Base-by-base conservation (phyloP, 35 echinoderm and acorn worm species). In the Hemicentrotus pulcherrimus region DNA sequence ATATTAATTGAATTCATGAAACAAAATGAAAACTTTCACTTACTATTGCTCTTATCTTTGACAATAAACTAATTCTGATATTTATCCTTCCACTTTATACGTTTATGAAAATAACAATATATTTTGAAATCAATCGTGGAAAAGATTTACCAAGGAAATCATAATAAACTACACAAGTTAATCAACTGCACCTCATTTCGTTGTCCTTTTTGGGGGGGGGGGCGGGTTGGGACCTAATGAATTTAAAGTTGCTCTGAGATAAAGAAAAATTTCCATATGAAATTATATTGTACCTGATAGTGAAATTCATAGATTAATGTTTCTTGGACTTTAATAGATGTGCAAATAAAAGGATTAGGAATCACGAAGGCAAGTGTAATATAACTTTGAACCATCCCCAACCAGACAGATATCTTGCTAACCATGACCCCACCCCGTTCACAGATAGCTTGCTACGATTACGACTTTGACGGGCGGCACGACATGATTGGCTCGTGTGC, bases 391-490 rank as follows among this genome's bases (percentile, higher is more conserved):
- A 78, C 24, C 19, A 78, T 28, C 65, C 28, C 65, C 22, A 78
- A 4, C 65, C 65, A 22, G 19, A 78, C 15, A 7, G 19, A 28
- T 22, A 78, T 28, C 18, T 93, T 93, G 91, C 41, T 96, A 58
- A 96, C 71, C 65, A 94, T 94, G 31, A 92, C 93, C 45, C 91
- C 91, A 93, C 91, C 91, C 91, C 91, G 46, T 45, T 50, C 95
- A 95, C 97, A 99, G 98, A 95, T 99, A 93, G 61, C 95, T 65
- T 97, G 97, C 86, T 97, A 94, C 41, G 98, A 99, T 96, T 94
- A 97, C 92, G 98, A 99, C 94, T 98, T 97, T 96, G 97, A 99
- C 71, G 98, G 98, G 35, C 95, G 97, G 92, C 98, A 99, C 92
- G 98, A 99, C 94, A 88, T 99, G 94, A 97, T 99, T 48, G 98